Base-by-base conservation (phyloP, 2,888 invertebrate species). In the Cheilosia vernalis region DNA sequence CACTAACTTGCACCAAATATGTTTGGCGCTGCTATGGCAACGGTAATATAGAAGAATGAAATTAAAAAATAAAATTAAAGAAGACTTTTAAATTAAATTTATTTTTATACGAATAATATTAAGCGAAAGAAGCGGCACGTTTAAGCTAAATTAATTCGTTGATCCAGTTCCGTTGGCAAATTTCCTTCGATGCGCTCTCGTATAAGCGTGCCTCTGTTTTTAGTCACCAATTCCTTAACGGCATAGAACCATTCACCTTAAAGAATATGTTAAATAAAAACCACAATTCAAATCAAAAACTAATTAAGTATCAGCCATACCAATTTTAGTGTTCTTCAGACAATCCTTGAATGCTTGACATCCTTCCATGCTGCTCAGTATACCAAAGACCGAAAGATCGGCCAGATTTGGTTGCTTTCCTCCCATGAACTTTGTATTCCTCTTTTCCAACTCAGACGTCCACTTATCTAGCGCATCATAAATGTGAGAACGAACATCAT, bases 351-450 rank as follows among this genome's bases (percentile, higher is more conserved):
- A 99, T 0, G 99, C 97, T 49, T 93, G 91, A 89, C 98, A 98
- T 0, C 98, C 98, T 92, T 99, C 98, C 90, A 99, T 98, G 90
- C 98, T 98, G 90, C 95, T 96, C 4, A 99, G 93, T 3, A 98
- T 95, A 1, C 99, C 99, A 90, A 95, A 99, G 1, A 98, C 96
- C 0, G 98, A 95, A 63, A 99, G 93, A 93, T 99, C 99, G 0
- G 98, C 97, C 7, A 99, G 93, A 91, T 98, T 97, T 0, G 99
- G 99, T 86, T 94, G 91, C 17, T 94, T 91, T 0, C 99, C 99
- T 7, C 99, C 99, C 92, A 97, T 94, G 91, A 98, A 99, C 24
- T 93, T 93, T 0, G 94, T 93, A 2, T 95, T 95, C 87, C 95
- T 95, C 51, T 93, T 93, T 44, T 95, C 94, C 1, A 99, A 91